These are phyloP conservation scores for Menidia beryllina DNA, from an alignment of 2,113 vertebrate genomes.

Conservation along the genomic window DNA sequence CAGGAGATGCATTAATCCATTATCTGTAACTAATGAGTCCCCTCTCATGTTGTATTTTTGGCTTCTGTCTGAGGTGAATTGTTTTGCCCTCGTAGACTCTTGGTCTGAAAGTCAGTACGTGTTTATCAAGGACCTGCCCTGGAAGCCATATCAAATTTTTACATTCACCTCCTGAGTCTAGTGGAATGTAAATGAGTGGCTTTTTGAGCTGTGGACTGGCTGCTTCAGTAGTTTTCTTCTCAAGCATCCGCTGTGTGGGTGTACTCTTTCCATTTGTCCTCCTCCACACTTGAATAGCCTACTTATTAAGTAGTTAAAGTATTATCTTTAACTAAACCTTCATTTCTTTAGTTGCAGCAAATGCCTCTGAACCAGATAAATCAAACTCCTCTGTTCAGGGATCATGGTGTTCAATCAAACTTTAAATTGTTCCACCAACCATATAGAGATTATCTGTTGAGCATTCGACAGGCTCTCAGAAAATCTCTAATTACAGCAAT, in stretches of 20 bases:
- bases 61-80: conserved; percentile 35
- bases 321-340: conserved; percentile 8
- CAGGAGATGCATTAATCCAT: conserved; percentile 24
- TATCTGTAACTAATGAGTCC: conserved; percentile 32
- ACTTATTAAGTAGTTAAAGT: conserved; percentile 9
- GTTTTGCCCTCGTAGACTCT: conserved; percentile 26
- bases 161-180: conserved; percentile 52
- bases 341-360: conserved; percentile 19
- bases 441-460: conserved; percentile 27
- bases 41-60: conserved; percentile 28
- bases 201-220: neutral
- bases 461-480: conserved; percentile 20
- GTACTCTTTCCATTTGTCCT: conserved; percentile 13
- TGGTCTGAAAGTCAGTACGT: conserved; percentile 32
- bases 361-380: neutral
- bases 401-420: conserved; percentile 50
- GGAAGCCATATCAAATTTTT: conserved; percentile 46
- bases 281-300: conserved; percentile 12
- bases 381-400: conserved; percentile 28
- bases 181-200: conserved; percentile 60
- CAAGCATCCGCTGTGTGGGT: conserved; percentile 16
- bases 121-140: conserved; percentile 33
- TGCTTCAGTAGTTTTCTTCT: conserved; percentile 18
- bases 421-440: conserved; percentile 47
- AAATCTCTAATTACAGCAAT: conserved; percentile 27